Percentiles rank a stretch among this genome's conserved stretches.
Evolutionary conservation across 2,797 vertebrate species (phyloP).

Genomic region (Spinibarbus caldwelli): DNA sequence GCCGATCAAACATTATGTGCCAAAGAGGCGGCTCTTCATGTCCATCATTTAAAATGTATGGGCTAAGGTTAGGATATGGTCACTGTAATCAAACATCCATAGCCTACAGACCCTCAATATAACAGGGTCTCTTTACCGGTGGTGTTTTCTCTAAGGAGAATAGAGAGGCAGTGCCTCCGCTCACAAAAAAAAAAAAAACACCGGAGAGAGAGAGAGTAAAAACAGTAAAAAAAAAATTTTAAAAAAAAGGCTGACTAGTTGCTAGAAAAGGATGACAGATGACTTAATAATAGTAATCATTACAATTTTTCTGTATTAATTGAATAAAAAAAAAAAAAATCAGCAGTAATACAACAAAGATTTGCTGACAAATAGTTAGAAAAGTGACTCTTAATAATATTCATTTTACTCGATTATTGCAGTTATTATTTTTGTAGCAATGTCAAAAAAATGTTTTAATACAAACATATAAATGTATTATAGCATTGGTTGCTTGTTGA

Average conservation of each 20-base stretch:
- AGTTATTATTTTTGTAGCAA: neutral
- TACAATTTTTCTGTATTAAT: neutral
- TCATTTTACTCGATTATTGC: neutral
- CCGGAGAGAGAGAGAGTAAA: neutral
- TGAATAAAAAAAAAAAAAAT: neutral
- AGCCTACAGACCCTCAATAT: conserved; percentile 7
- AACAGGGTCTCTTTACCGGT: neutral
- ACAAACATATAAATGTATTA: neutral
- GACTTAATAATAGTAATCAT: neutral
- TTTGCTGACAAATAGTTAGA: neutral
- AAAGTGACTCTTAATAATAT: neutral
- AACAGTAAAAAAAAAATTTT: too few relatives aligned
- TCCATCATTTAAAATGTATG: conserved; percentile 20
- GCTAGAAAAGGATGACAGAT: neutral
- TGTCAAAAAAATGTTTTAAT: neutral
- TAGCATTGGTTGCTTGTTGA: neutral
- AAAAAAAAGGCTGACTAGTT: neutral
- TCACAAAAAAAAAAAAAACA: neutral
- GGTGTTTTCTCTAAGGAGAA: neutral
- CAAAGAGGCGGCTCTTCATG: neutral
- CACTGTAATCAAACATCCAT: conserved; percentile 23
- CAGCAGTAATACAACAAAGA: neutral
- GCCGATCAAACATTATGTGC: conserved; percentile 13
- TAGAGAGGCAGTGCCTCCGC: neutral
- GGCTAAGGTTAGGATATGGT: neutral